Percentiles rank a stretch among this genome's conserved stretches.
These are phyloP conservation scores for Nipponia nippon DNA, from an alignment of 2,113 vertebrate species.

Conservation along the genomic window DNA sequence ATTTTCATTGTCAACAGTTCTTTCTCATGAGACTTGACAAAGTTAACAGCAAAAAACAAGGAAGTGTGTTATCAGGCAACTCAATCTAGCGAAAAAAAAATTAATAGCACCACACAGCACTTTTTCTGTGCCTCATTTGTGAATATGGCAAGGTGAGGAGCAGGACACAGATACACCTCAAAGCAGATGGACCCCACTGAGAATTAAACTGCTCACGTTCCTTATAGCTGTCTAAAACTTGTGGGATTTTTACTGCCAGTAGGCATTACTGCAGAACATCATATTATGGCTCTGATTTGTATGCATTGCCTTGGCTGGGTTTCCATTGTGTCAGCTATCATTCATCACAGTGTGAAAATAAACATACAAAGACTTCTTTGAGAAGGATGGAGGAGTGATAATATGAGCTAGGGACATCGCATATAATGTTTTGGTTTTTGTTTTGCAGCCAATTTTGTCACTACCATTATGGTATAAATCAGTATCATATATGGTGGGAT, in stretches of 20 bases:
- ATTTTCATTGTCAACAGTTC: neutral
- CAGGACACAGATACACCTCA: neutral
- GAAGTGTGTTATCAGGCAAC: neutral
- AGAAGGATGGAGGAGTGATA: neutral
- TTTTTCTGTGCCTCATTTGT: neutral
- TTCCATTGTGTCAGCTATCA: slow-evolving; percentile 17
- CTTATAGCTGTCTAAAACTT: neutral
- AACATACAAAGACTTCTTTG: neutral
- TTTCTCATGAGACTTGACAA: neutral
- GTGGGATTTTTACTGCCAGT: neutral
- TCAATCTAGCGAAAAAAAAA: neutral
- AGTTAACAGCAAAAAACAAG: neutral
- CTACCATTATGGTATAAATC: neutral
- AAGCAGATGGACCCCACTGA: neutral
- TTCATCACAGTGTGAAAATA: slow-evolving; percentile 40
- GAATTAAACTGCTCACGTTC: neutral
- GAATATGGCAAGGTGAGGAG: neutral
- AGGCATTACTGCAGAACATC: neutral
- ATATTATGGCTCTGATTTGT: neutral
- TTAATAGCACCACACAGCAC: neutral
- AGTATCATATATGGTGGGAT: neutral
- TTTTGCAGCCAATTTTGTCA: neutral
- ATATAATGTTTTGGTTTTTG: neutral
- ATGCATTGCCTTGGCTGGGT: neutral
- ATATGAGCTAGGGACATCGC: neutral